phyloP scores from a whole-genome alignment of 2,113 vertebrate genomes.

The Nothocercus nigrocapillus region DNA sequence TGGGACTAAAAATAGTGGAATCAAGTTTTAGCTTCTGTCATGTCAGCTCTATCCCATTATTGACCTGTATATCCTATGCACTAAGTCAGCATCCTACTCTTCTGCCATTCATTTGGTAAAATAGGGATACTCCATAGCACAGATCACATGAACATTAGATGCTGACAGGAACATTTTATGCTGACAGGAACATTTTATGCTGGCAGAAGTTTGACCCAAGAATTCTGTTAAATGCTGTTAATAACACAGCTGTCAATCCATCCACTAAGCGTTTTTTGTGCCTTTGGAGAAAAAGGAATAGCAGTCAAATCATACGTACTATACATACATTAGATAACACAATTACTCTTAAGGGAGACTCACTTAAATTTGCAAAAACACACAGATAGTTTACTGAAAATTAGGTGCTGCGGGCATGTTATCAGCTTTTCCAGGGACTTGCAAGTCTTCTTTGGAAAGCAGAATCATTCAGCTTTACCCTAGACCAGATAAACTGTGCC shows the following conservation, averaged over 20 bases:
- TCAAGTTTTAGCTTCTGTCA: not conserved
- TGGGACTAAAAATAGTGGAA: not conserved
- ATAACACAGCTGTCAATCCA: not conserved
- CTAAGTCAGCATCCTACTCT: not conserved
- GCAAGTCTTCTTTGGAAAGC: not conserved
- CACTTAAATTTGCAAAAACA: not conserved
- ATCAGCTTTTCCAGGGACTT: not conserved
- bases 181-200: too few relatives aligned
- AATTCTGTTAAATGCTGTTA: not conserved
- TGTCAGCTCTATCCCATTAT: not conserved
- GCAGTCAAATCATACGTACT: not conserved
- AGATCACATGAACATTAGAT: not conserved
- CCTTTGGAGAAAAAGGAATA: not conserved
- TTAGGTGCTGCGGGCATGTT: not conserved
- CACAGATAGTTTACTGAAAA: too few relatives aligned
- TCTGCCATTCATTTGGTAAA: not conserved
- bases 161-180: not conserved
- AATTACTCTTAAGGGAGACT: not conserved
- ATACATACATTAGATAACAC: not conserved
- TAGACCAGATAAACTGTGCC: not conserved
- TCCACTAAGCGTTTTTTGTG: not conserved
- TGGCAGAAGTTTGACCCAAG: not conserved
- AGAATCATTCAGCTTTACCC: not conserved
- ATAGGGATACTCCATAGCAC: not conserved
- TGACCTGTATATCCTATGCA: not conserved